These are phyloP conservation scores for Cephalotes varians DNA, from an alignment of 2,888 invertebrate species.

Conservation along the genomic window DNA sequence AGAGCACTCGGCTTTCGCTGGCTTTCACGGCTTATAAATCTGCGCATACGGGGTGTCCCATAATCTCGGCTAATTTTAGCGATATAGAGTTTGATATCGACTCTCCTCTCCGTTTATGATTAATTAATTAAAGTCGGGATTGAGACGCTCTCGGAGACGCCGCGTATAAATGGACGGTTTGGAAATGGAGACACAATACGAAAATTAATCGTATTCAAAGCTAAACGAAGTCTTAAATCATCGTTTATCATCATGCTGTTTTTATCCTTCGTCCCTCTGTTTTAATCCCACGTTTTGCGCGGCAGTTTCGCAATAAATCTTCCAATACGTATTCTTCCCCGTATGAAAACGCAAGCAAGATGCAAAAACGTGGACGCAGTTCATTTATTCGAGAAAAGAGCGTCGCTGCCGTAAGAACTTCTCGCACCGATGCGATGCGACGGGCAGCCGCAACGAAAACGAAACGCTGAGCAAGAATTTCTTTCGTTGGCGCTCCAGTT, in stretches of 20 bases:
- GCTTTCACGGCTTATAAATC: constrained; percentile 67
- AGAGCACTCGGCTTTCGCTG: constrained; percentile 73
- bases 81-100: not conserved
- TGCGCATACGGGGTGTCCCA: constrained; percentile 22
- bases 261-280: not conserved
- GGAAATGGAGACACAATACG: not conserved
- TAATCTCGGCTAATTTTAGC: not conserved
- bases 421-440: not conserved
- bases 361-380: not conserved
- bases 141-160: not conserved
- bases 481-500: constrained; percentile 14
- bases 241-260: not conserved
- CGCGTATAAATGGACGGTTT: not conserved
- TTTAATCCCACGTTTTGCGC: not conserved
- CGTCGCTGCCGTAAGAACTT: not conserved
- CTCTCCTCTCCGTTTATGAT: not conserved
- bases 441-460: not conserved
- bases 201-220: not conserved
- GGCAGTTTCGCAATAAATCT: constrained; percentile 6
- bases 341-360: not conserved
- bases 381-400: constrained; percentile 18
- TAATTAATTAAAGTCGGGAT: not conserved
- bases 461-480: constrained; percentile 13
- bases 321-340: not conserved
- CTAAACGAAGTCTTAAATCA: not conserved